These are phyloP conservation scores for Drosophila bifasciata DNA, from an alignment of 1,140 invertebrate genomes.

Conservation along the genomic window DNA sequence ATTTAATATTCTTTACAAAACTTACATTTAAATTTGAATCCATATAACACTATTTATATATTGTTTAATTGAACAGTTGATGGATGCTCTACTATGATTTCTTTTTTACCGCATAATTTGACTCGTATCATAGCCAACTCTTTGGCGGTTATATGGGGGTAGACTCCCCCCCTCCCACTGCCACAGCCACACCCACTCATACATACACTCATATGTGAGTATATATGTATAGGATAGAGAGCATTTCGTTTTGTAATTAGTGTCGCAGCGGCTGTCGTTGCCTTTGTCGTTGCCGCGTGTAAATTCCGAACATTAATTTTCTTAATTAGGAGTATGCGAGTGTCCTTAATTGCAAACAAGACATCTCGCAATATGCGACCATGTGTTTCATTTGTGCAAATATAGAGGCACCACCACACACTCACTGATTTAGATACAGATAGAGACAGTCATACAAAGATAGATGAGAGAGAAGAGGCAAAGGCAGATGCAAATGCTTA, in stretches of 20 bases:
- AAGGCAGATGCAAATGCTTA: conserved; percentile 67
- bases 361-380: conserved; percentile 66
- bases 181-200: conserved; percentile 2
- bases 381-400: conserved; percentile 46
- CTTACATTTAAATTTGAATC: no score
- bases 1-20: background rate
- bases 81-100: conserved; percentile 18
- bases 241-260: conserved; percentile 77
- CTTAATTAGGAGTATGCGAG: conserved; percentile 76
- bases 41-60: no score
- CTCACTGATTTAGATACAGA: conserved; percentile 27
- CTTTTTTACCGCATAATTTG: background rate
- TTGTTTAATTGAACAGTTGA: conserved; percentile 30
- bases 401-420: conserved; percentile 14
- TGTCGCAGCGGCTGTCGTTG: conserved; percentile 78
- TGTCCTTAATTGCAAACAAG: conserved; percentile 78
- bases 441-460: no score
- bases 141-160: conserved; percentile 25
- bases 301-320: conserved; percentile 79
- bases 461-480: conserved; percentile 17
- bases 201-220: conserved; percentile 1
- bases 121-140: conserved; percentile 23
- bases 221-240: conserved; percentile 2
- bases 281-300: conserved; percentile 65
- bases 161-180: background rate